phyloP scores from a whole-genome alignment of 2,888 invertebrate species.

The Hylaea fasciaria region DNA sequence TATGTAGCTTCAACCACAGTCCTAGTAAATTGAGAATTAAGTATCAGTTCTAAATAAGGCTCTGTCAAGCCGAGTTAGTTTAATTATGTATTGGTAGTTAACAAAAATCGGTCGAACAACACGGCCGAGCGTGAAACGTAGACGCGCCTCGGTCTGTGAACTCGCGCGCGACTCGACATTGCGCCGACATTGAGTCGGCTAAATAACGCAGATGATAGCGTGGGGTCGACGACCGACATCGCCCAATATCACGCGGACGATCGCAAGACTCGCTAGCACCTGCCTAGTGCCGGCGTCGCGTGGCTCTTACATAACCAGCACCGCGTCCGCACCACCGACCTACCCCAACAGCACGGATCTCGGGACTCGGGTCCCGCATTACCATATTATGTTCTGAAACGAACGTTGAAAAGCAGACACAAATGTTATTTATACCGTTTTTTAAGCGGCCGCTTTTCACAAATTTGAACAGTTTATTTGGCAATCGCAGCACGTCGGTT shows the following conservation, averaged over 20 bases:
- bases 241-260: constrained; percentile 81
- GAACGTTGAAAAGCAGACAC: constrained; percentile 1
- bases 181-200: constrained; percentile 80
- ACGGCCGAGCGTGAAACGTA: constrained; percentile 68
- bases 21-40: not conserved
- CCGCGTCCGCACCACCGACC: constrained; percentile 54
- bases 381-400: constrained; percentile 23
- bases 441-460: constrained; percentile 4
- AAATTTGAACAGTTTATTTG: constrained; percentile 1
- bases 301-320: constrained; percentile 60
- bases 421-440: not conserved
- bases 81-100: constrained; percentile 43
- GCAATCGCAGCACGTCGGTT: not conserved
- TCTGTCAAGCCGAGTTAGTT: not conserved
- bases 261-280: constrained; percentile 67
- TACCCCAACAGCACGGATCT: constrained; percentile 58
- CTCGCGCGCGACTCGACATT: constrained; percentile 80
- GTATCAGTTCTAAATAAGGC: not conserved
- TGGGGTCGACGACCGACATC: constrained; percentile 80
- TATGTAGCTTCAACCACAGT: not conserved
- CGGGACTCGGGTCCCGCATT: constrained; percentile 42
- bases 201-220: constrained; percentile 84
- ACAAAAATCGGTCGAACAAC: constrained; percentile 71
- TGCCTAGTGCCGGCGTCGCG: constrained; percentile 58
- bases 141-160: constrained; percentile 76